phyloP scores from a whole-genome alignment of 2,113 vertebrate species.

The Procapra przewalskii region DNA sequence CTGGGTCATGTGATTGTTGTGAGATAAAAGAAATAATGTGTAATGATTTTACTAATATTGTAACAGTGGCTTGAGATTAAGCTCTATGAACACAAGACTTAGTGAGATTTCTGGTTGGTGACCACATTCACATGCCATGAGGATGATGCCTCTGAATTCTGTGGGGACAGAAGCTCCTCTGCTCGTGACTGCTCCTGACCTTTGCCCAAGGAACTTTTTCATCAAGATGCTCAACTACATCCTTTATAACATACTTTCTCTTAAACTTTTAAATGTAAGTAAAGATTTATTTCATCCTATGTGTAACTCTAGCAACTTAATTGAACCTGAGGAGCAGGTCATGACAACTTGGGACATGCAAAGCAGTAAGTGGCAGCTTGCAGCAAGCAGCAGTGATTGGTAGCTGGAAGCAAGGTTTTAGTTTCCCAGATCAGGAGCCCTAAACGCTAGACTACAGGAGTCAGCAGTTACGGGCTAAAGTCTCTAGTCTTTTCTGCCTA shows the following conservation, averaged over 20 bases:
- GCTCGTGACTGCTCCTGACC: background rate
- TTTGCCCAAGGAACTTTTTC: background rate
- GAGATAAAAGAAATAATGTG: background rate
- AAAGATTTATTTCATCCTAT: background rate
- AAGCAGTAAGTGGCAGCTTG: background rate
- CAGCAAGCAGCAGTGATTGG: background rate
- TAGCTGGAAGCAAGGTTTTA: background rate
- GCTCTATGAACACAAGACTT: background rate
- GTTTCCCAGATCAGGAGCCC: background rate
- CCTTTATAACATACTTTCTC: background rate
- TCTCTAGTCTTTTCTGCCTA: background rate
- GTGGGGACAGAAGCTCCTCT: background rate
- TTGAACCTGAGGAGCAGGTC: background rate
- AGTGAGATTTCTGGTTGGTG: background rate
- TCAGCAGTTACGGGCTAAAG: background rate
- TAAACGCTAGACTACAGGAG: background rate
- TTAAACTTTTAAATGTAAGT: background rate
- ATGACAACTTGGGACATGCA: background rate
- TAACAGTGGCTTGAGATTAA: rapidly evolving
- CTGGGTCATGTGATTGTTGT: background rate
- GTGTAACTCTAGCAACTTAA: background rate
- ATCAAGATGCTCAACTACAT: background rate
- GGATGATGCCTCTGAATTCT: too few relatives aligned
- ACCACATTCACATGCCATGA: background rate
- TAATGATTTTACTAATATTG: background rate